These are phyloP conservation scores for Lepeophtheirus nordmannii DNA, from an alignment of 2,888 invertebrate genomes.

Conservation along the genomic window DNA sequence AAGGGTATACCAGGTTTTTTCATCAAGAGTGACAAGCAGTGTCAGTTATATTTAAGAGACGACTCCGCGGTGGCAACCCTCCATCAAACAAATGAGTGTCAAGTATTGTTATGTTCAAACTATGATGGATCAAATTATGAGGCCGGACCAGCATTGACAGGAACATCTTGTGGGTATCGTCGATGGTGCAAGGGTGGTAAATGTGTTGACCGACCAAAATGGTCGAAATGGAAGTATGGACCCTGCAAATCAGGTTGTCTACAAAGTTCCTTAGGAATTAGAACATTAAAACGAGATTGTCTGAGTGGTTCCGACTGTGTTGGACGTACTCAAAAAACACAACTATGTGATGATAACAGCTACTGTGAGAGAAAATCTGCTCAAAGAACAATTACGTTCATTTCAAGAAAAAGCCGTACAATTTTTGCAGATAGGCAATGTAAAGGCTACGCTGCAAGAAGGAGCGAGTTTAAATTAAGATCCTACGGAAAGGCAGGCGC, in stretches of 20 bases:
- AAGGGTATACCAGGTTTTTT: neutral
- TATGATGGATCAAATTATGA: neutral
- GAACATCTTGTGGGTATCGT: constrained; percentile 48
- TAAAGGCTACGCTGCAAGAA: neutral
- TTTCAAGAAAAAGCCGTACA: neutral
- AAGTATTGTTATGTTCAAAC: neutral
- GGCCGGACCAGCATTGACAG: constrained; percentile 11
- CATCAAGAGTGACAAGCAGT: constrained; percentile 41
- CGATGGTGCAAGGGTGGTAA: constrained; percentile 20
- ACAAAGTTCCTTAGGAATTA: constrained; percentile 32
- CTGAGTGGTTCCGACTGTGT: neutral
- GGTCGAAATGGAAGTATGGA: constrained; percentile 48
- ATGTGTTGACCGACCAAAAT: constrained; percentile 35
- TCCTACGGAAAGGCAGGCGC: neutral
- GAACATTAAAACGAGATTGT: neutral
- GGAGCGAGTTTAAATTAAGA: neutral
- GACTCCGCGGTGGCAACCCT: constrained; percentile 45
- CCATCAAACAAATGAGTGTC: constrained; percentile 27
- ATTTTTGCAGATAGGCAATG: neutral
- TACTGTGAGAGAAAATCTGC: neutral
- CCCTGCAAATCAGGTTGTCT: constrained; percentile 52
- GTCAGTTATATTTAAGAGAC: constrained; percentile 53
- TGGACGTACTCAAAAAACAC: neutral
- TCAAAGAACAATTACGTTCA: neutral
- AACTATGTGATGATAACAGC: neutral